Evolutionary conservation across 2,113 vertebrate genomes (phyloP).

Genomic region (Mobula birostris): DNA sequence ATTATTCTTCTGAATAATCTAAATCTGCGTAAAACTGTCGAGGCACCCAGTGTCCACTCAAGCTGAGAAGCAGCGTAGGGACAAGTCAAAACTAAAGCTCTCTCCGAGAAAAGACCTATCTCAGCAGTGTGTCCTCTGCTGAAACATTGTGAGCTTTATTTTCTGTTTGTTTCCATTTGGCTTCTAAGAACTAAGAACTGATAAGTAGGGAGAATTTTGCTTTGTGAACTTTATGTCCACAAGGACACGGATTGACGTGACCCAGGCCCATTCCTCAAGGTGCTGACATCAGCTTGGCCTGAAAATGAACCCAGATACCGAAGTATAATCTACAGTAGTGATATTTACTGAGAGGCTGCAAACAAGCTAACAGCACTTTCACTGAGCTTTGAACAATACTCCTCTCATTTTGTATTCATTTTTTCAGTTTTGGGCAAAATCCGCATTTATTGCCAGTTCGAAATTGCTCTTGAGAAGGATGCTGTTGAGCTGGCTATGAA

Average conservation of each 20-base stretch:
- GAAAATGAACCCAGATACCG: background rate
- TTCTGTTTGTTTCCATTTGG: background rate
- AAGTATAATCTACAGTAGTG: background rate
- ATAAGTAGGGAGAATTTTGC: background rate
- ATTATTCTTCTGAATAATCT: background rate
- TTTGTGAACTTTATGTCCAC: too few species aligned
- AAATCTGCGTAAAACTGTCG: background rate
- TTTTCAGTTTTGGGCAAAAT: too few species aligned
- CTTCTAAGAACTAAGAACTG: background rate
- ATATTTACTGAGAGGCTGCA: background rate
- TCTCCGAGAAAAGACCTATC: background rate
- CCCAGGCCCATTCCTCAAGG: background rate
- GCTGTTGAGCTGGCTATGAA: too few species aligned
- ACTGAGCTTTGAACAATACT: background rate
- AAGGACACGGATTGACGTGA: background rate
- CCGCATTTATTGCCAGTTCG: too few species aligned
- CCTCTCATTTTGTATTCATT: background rate
- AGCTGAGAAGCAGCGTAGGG: background rate
- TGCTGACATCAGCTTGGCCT: background rate
- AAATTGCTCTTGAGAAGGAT: too few species aligned
- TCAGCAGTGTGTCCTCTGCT: background rate
- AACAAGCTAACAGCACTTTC: background rate
- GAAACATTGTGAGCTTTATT: background rate
- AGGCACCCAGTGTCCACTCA: background rate
- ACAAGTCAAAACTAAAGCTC: background rate